Conservation (phyloP, 1,140 invertebrate species). For the Cydia amplana region DNA sequence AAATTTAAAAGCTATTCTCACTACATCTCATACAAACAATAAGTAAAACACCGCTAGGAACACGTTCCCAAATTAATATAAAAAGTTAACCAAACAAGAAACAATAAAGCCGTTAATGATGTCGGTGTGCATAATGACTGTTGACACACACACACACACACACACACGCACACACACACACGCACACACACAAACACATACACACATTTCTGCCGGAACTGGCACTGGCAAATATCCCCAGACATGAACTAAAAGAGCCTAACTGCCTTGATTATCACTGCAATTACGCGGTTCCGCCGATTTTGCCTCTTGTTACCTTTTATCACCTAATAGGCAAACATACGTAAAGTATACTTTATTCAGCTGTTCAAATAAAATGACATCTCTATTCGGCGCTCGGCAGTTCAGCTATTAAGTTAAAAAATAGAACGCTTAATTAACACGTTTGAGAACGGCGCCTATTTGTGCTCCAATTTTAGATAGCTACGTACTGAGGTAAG, state of each 20-base stretch:
- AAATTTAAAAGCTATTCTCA: no score
- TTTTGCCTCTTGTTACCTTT: conserved; percentile 14
- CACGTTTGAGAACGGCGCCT: conserved; percentile 3
- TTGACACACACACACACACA: conserved; percentile 17
- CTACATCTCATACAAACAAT: conserved; percentile 2
- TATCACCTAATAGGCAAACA: background rate
- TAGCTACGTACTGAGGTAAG: background rate
- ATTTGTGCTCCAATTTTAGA: conserved; percentile 16
- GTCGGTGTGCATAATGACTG: background rate
- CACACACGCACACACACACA: background rate
- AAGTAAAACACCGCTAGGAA: conserved; percentile 1
- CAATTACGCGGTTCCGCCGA: background rate
- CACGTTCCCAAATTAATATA: conserved; percentile 15
- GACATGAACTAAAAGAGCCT: background rate
- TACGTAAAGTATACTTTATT: background rate
- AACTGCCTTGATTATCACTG: background rate
- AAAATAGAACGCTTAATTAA: conserved; percentile 29
- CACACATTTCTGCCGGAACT: conserved; percentile 8
- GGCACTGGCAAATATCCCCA: conserved; percentile 4
- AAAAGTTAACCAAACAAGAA: conserved; percentile 28
- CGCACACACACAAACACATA: background rate
- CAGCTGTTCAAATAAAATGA: conserved; percentile 24
- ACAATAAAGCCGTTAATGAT: conserved; percentile 24
- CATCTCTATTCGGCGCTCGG: conserved; percentile 19
- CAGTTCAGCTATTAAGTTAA: background rate